Evolutionary conservation across 2,113 vertebrate genomes (phyloP).

Genomic region (Rhineura floridana): DNA sequence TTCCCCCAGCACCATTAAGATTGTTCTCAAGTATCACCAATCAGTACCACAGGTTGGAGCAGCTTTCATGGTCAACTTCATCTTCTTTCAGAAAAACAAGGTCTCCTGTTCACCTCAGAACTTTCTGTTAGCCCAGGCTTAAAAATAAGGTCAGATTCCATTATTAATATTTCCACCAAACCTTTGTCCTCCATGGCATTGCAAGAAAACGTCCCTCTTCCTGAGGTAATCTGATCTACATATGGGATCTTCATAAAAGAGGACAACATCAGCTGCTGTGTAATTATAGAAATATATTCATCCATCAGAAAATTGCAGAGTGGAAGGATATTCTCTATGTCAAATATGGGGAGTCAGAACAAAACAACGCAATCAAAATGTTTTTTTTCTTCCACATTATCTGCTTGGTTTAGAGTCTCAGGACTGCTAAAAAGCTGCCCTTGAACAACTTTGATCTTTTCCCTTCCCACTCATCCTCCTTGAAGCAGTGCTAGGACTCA

Average conservation of each 20-base stretch:
- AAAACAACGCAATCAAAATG: background rate
- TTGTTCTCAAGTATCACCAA: background rate
- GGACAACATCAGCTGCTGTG: rapidly evolving
- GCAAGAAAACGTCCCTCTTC: background rate
- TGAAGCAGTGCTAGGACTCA: background rate
- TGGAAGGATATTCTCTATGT: background rate
- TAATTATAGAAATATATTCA: background rate
- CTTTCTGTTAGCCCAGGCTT: background rate
- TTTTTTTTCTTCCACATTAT: background rate
- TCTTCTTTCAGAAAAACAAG: rapidly evolving
- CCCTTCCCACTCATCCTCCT: background rate
- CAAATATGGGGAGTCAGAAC: background rate
- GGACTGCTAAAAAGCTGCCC: background rate
- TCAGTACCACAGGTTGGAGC: background rate
- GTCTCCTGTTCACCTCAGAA: rapidly evolving
- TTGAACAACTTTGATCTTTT: too few relatives aligned
- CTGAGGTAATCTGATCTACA: background rate
- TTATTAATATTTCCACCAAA: background rate
- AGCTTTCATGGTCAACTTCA: background rate
- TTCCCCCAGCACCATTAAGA: background rate
- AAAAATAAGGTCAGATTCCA: background rate
- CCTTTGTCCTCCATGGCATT: background rate
- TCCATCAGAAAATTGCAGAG: background rate
- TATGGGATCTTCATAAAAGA: background rate
- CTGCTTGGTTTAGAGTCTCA: background rate